Conservation (phyloP, 2,888 invertebrate genomes). For the Anthophora plumipes region DNA sequence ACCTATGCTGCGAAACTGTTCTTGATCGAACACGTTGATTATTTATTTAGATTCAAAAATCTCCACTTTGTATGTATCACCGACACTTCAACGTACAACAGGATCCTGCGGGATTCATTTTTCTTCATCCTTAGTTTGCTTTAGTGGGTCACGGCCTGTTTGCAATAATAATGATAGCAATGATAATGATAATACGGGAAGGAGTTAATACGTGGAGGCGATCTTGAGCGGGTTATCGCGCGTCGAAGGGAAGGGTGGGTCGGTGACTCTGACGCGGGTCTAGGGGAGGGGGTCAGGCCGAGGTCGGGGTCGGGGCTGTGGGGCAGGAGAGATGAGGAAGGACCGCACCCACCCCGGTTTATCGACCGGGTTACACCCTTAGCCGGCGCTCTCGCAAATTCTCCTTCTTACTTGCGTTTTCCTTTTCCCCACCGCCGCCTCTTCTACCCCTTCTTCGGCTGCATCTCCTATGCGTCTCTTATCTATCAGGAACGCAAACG, state of each 20-base stretch:
- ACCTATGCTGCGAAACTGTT: too few relatives aligned
- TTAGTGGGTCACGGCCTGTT: too few relatives aligned
- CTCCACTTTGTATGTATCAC: too few relatives aligned
- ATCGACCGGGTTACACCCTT: constrained; percentile 80
- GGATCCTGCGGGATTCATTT: too few relatives aligned
- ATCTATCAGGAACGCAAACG: constrained; percentile 10
- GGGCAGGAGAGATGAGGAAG: constrained; percentile 72
- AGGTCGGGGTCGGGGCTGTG: constrained; percentile 70
- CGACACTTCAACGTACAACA: too few relatives aligned
- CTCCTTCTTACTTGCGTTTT: constrained; percentile 70
- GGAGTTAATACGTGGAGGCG: constrained; percentile 26
- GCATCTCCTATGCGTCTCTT: background rate
- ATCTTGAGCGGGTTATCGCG: constrained; percentile 31
- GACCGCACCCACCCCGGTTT: constrained; percentile 81
- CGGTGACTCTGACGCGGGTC: constrained; percentile 47
- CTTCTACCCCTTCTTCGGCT: background rate
- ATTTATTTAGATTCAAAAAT: too few relatives aligned
- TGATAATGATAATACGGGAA: too few relatives aligned
- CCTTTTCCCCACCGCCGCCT: constrained; percentile 4
- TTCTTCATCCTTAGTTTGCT: too few relatives aligned
- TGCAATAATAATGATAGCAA: too few relatives aligned
- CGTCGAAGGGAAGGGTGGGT: constrained; percentile 33
- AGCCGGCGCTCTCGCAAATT: constrained; percentile 74
- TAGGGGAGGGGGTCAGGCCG: constrained; percentile 57
- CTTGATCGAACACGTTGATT: too few relatives aligned